A percentile compares a stretch with the other conserved stretches of the same genome.
Conservation (phyloP, 2,797 vertebrate genomes). For the Pyrrhura leucotis region DNA sequence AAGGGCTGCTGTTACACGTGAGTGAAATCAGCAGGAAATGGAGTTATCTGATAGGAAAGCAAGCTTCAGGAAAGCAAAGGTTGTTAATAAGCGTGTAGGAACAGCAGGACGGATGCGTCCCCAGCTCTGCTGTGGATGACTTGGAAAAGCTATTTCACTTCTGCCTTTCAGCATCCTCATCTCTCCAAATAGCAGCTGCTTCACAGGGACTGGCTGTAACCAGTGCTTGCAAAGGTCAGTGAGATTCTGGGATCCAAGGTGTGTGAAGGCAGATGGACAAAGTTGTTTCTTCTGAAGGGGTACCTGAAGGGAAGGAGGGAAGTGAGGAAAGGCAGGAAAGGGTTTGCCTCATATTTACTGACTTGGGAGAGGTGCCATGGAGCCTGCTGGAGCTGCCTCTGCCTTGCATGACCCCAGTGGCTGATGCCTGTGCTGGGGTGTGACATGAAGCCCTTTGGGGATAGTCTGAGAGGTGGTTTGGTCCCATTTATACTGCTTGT, state of each 20-base stretch:
- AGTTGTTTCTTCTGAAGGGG: not conserved
- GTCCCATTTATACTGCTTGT: not conserved
- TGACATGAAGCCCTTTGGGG: not conserved
- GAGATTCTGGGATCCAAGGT: not conserved
- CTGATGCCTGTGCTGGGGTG: not conserved
- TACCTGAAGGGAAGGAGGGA: fast-evolving
- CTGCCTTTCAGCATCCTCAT: not conserved
- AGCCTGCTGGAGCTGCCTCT: not conserved
- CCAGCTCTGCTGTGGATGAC: not conserved
- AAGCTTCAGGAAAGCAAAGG: not conserved
- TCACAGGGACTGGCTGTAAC: not conserved
- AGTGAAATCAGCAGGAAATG: not conserved
- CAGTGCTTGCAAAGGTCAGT: not conserved
- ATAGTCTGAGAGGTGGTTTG: not conserved
- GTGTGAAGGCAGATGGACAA: not conserved
- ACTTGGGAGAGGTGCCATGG: not conserved
- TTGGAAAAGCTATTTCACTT: not conserved
- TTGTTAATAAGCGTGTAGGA: not conserved
- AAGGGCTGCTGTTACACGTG: not conserved
- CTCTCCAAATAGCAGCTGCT: not conserved
- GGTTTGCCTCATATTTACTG: not conserved
- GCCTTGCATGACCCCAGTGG: fast-evolving
- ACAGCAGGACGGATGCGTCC: fast-evolving
- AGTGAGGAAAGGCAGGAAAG: not conserved
- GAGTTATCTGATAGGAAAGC: not conserved